phyloP scores from a whole-genome alignment of 30 jellyfish, hydroid and myxozoan genomes.

The Pelagia noctiluca region DNA sequence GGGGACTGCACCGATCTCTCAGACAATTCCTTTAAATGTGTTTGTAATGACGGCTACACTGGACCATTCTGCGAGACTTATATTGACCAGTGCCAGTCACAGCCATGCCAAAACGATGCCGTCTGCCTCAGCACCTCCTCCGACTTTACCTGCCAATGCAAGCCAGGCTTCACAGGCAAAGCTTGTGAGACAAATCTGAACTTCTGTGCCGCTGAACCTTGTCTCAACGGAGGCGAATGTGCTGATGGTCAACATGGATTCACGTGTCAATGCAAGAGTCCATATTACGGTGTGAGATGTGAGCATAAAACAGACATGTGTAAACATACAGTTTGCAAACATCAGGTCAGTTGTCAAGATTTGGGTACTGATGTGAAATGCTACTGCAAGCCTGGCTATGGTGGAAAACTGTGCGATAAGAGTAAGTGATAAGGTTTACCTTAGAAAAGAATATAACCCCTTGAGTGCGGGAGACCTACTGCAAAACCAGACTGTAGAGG shows the following conservation, averaged over 20 bases:
- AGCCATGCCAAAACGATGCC: conserved; percentile 87
- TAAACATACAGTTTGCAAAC: conserved; percentile 79
- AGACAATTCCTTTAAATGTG: conserved; percentile 82
- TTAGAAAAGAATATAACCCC: no score
- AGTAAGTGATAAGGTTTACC: no score
- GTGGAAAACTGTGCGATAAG: conserved; percentile 89
- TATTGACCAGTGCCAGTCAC: conserved; percentile 76
- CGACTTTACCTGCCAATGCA: conserved; percentile 80
- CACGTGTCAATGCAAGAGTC: conserved; percentile 80
- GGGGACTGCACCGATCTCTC: conserved; percentile 84
- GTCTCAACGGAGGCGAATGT: conserved; percentile 85
- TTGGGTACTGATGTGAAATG: conserved; percentile 82
- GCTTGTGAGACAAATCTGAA: conserved; percentile 75
- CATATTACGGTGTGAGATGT: conserved; percentile 78
- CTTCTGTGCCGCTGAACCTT: conserved; percentile 86
- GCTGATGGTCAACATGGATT: conserved; percentile 70
- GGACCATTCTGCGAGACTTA: conserved; percentile 92
- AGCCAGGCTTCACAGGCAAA: conserved; percentile 87
- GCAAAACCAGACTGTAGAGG: no score
- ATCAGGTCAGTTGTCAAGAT: conserved; percentile 86
- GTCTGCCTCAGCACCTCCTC: conserved; percentile 60
- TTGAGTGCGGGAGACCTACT: no score
- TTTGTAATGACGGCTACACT: conserved; percentile 79
- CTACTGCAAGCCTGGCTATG: conserved; percentile 88
- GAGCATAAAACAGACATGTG: conserved; percentile 87